Evolutionary conservation across 2,797 vertebrate genomes (phyloP).

Genomic region (Molothrus aeneus): DNA sequence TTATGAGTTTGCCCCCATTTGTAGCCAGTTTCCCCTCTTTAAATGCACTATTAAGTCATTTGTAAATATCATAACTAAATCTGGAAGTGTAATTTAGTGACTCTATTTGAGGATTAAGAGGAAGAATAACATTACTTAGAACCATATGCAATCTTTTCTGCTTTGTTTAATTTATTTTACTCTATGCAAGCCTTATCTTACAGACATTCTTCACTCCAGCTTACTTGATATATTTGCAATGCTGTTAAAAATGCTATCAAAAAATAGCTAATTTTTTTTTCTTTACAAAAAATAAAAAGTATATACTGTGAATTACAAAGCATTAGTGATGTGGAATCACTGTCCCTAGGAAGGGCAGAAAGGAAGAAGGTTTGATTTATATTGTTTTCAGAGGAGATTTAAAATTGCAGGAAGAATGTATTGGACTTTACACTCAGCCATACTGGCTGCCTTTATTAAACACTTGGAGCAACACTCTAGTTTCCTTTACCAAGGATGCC

Average conservation of each 20-base stretch:
- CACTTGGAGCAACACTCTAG: background rate
- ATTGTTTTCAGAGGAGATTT: background rate
- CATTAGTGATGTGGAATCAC: background rate
- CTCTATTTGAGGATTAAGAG: constrained; percentile 50
- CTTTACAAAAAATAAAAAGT: background rate
- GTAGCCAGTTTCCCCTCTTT: constrained; percentile 15
- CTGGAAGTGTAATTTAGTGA: constrained; percentile 53
- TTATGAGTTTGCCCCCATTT: constrained; percentile 39
- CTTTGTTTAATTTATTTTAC: constrained; percentile 33
- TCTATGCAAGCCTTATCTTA: constrained; percentile 13
- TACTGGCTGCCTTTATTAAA: background rate
- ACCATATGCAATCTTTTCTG: constrained; percentile 14
- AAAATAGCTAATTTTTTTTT: background rate
- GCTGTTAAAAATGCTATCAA: background rate
- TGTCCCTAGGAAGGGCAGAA: background rate
- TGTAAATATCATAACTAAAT: constrained; percentile 67
- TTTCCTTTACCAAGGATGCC: background rate
- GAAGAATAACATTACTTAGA: constrained; percentile 34
- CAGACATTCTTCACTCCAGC: constrained; percentile 16
- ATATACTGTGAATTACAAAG: background rate
- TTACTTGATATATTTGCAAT: background rate
- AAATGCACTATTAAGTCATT: constrained; percentile 31
- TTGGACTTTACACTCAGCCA: background rate
- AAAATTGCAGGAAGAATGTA: background rate
- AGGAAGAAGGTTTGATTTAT: background rate